A percentile compares a stretch with the other conserved stretches of the same genome.
Conservation (phyloP, 23 tunicate genomes). For the Ciona savignyi region DNA sequence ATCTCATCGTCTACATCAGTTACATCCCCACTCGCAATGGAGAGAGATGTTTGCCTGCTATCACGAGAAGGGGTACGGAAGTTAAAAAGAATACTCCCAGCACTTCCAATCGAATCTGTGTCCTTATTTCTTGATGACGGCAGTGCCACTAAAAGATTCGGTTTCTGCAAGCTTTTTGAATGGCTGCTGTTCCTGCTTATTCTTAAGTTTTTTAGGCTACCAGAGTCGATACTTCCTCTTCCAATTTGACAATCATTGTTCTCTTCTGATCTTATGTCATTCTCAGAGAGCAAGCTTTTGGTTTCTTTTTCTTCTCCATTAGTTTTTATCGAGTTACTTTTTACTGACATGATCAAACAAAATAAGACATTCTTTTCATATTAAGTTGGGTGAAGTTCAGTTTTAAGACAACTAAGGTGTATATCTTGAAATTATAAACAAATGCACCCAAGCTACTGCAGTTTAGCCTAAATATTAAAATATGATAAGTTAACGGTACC, state of each 20-base stretch:
- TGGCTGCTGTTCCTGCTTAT: neutral
- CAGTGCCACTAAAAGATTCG: neutral
- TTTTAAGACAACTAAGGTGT: too few relatives aligned
- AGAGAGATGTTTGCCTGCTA: conserved; percentile 15
- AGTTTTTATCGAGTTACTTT: neutral
- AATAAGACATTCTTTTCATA: too few relatives aligned
- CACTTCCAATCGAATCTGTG: conserved; percentile 49
- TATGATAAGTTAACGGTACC: too few relatives aligned
- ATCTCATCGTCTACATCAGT: conserved; percentile 39
- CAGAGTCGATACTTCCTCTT: neutral
- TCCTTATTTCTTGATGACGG: neutral
- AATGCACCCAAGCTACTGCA: too few relatives aligned
- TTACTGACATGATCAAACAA: neutral
- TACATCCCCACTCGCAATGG: conserved; percentile 20
- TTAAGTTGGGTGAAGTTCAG: too few relatives aligned
- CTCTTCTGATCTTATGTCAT: neutral
- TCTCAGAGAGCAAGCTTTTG: neutral
- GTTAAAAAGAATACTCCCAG: conserved; percentile 12
- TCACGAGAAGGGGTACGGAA: neutral
- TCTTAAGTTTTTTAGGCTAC: neutral
- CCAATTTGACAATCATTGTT: neutral
- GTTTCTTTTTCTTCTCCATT: neutral
- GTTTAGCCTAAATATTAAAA: too few relatives aligned
- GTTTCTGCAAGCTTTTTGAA: neutral
- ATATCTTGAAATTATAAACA: too few relatives aligned